Conservation (phyloP, 2,113 vertebrate genomes). For the Synchiropus splendidus region DNA sequence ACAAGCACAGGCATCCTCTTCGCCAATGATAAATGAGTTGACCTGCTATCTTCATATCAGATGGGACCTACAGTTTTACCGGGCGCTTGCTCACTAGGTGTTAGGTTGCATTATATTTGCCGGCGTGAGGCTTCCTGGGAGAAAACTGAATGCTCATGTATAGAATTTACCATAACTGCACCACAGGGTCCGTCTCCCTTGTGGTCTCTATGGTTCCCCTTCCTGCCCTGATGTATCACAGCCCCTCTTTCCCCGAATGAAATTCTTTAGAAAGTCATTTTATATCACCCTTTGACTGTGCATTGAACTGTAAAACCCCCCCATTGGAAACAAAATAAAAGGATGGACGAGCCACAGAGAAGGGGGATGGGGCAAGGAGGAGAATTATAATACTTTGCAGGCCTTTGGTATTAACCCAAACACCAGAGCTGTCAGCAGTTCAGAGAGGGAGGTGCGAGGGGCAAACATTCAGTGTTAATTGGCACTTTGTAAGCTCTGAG, state of each 20-base stretch:
- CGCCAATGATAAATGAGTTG: conserved; percentile 51
- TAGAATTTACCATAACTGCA: background rate
- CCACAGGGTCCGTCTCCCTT: too few species aligned
- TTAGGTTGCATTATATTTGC: conserved; percentile 7
- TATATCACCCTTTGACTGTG: conserved; percentile 76
- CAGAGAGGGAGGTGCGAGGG: conserved; percentile 70
- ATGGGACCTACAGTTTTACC: conserved; percentile 31
- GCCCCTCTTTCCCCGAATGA: conserved; percentile 57
- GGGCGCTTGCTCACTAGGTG: too few species aligned
- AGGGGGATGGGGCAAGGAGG: conserved; percentile 53
- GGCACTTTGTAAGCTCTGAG: conserved; percentile 72
- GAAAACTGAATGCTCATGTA: background rate
- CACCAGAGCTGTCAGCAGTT: conserved; percentile 75
- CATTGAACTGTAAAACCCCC: conserved; percentile 78
- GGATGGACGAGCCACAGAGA: conserved; percentile 47
- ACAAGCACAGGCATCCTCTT: conserved; percentile 49
- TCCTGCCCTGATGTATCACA: conserved; percentile 40
- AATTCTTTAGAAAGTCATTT: conserved; percentile 77
- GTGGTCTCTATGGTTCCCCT: too few species aligned
- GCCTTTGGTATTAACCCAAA: conserved; percentile 80
- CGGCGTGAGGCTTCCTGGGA: background rate
- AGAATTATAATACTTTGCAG: conserved; percentile 75
- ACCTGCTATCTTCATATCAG: conserved; percentile 45
- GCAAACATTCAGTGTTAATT: conserved; percentile 77
- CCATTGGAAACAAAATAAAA: conserved; percentile 74